Evolutionary conservation across 2,797 vertebrate genomes (phyloP).

Genomic region (Dendrocincla fuliginosa): DNA sequence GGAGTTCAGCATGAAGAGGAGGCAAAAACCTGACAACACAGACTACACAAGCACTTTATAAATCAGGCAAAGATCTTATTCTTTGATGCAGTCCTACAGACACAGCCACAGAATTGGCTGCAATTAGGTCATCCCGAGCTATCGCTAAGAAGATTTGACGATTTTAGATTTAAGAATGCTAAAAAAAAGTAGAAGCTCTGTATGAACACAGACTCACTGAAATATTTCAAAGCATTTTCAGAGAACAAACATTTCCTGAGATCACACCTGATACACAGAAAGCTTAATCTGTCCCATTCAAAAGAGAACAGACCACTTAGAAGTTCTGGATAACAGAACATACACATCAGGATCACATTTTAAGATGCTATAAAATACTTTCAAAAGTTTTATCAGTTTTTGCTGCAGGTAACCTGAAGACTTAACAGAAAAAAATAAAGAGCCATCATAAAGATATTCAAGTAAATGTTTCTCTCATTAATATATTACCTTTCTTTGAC

Average conservation of each 20-base stretch:
- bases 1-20: not conserved
- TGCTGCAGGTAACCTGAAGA: not conserved
- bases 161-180: not conserved
- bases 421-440: not conserved
- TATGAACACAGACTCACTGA: not conserved
- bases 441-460: not conserved
- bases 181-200: not conserved
- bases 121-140: slow-evolving; percentile 15
- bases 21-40: not conserved
- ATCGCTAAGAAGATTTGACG: not conserved
- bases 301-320: not conserved
- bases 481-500: slow-evolving; percentile 53
- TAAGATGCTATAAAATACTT: not conserved
- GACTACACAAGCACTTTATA: not conserved
- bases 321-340: not conserved
- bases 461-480: not conserved
- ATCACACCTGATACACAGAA: not conserved
- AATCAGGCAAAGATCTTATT: not conserved
- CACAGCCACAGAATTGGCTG: not conserved
- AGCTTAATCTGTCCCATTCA: not conserved
- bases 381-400: not conserved
- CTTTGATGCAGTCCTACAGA: not conserved
- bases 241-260: not conserved
- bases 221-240: not conserved
- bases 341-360: not conserved